These are phyloP conservation scores for Lophotis ruficrista DNA, from an alignment of 2,113 vertebrate species.

Conservation along the genomic window DNA sequence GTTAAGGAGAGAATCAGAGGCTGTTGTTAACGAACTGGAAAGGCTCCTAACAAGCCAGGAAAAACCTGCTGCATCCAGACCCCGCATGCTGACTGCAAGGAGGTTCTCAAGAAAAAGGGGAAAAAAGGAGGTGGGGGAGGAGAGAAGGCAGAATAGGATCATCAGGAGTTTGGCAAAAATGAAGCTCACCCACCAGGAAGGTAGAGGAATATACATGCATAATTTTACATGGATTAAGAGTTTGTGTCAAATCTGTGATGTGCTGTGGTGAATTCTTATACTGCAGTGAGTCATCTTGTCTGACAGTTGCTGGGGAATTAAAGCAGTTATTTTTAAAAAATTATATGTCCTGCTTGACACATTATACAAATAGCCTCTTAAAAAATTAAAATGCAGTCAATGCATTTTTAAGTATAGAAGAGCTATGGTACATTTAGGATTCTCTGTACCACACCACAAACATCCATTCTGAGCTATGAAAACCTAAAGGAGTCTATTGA, in stretches of 20 bases:
- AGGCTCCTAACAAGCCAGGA: background rate
- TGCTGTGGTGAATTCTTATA: conserved; percentile 33
- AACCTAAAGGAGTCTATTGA: conserved; percentile 31
- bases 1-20: background rate
- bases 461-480: conserved; percentile 31
- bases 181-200: conserved; percentile 27
- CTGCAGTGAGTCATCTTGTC: conserved; percentile 56
- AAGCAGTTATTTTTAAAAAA: conserved; percentile 67
- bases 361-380: conserved; percentile 65
- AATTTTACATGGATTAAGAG: conserved; percentile 61
- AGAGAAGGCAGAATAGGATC: conserved; percentile 22
- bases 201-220: conserved; percentile 42
- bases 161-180: conserved; percentile 24
- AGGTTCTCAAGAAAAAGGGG: background rate
- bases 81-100: rapidly evolving
- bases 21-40: background rate
- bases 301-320: conserved; percentile 67
- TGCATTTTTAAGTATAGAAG: conserved; percentile 53
- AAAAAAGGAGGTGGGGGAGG: background rate
- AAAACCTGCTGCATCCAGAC: background rate
- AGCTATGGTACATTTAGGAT: conserved; percentile 53
- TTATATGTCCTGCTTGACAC: conserved; percentile 58
- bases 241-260: conserved; percentile 51
- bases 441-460: background rate
- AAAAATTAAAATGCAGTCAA: conserved; percentile 55